A percentile compares a stretch with the other conserved stretches of the same genome.
These are phyloP conservation scores for Stigmatopora nigra DNA, from an alignment of 2,113 vertebrate species.

Conservation along the genomic window DNA sequence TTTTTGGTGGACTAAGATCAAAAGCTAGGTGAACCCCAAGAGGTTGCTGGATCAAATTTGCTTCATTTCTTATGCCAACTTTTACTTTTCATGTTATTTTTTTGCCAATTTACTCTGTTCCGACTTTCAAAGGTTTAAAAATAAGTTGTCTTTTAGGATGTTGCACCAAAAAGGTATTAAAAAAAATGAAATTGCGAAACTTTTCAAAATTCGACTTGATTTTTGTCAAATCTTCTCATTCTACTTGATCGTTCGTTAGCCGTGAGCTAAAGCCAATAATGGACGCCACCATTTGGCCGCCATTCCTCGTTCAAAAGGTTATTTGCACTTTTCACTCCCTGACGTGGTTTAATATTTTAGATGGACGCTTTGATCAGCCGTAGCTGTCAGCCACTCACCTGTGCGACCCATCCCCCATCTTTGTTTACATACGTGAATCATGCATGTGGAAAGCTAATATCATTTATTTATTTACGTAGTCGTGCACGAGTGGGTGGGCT, in stretches of 20 bases:
- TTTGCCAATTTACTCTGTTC: too few species aligned
- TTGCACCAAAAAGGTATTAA: too few species aligned
- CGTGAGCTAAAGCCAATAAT: background rate
- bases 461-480: background rate
- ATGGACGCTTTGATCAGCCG: conserved; percentile 52
- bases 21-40: conserved; percentile 9
- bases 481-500: too few species aligned
- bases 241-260: background rate
- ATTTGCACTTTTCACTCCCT: conserved; percentile 12
- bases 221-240: too few species aligned
- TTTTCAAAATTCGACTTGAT: too few species aligned
- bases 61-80: background rate
- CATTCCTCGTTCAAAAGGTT: background rate
- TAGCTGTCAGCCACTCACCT: conserved; percentile 45
- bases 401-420: conserved; percentile 20
- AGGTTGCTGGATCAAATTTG: background rate
- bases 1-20: background rate
- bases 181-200: too few species aligned
- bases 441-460: conserved; percentile 18
- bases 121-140: conserved; percentile 3
- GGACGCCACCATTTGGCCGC: background rate
- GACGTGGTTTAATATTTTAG: conserved; percentile 59
- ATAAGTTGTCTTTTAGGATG: background rate
- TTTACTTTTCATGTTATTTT: background rate
- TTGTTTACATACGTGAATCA: conserved; percentile 37